Evolutionary conservation across 2,113 vertebrate genomes (phyloP), one percentile per base, ranked within the genome.

Genomic region (Pteropus alecto): DNA sequence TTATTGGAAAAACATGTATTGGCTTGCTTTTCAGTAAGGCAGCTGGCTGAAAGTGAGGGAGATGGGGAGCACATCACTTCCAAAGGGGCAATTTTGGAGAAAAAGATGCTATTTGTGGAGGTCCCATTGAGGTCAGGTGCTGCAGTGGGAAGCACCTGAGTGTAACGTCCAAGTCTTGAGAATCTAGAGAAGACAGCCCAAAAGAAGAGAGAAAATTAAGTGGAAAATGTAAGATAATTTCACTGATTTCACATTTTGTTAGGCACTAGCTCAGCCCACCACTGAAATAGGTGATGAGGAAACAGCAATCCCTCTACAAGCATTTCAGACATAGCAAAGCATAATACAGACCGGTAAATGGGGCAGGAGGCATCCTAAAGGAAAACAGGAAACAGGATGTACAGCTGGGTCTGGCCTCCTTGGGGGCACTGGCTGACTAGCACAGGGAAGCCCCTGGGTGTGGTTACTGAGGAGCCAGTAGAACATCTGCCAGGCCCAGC

Each of bases 1-100:
- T 65, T 46, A 12, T 1, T 43, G 51, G 93, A 43, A 33, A 35
- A 65, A 41, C 21, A 51, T 0, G 4, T 41, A 24, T 60, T n/a
- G n/a, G 22, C 77, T 48, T 90, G 56, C 35, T 87, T 92, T 83
- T 58, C 33, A 70, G 6, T 18, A 38, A 19, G 38, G 51, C 2
- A 46, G 7, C 14, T 38, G 1, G 0, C 21, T 2, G 33, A 35
- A 5, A 16, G 63, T 0, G 0, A 68, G 43, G 22, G 51, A 76
- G 60, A 54, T 9, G 5, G 13, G 3, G 33, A 46, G 24, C 3
- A 24, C 2, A 63, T 26, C 14, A 61, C 18, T 82, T 74, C 82
- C 7, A 0, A 77, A 90, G 35, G 22, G 3, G 6, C 1, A 12
- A 46, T 9, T 77, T 33, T 77, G 70, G 51, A 43, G 35, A 54